These are phyloP conservation scores for Gyrodactylus salaris DNA, from an alignment of 1,140 invertebrate species.

Conservation along the genomic window DNA sequence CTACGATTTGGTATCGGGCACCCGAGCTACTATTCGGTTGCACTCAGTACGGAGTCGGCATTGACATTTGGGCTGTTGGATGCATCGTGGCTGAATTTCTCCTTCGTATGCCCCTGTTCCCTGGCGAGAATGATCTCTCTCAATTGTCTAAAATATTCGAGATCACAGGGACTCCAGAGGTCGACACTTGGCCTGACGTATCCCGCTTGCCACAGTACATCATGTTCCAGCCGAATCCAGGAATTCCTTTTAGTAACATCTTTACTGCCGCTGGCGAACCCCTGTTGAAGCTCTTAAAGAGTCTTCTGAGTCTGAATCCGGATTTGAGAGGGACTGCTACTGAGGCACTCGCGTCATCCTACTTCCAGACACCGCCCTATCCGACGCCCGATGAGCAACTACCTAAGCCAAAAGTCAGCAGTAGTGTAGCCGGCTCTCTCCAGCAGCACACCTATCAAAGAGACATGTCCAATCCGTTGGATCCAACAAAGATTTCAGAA, in stretches of 20 bases:
- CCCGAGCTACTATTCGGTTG: conserved; percentile 84
- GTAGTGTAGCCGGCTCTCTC: not conserved
- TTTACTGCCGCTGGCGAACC: not conserved
- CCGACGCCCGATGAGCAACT: not conserved
- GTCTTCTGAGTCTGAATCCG: not conserved
- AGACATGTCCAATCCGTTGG: not conserved
- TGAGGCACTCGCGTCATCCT: not conserved
- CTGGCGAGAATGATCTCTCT: conserved; percentile 78
- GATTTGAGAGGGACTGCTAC: not conserved
- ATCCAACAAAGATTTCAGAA: no score
- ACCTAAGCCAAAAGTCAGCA: not conserved
- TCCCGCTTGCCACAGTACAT: not conserved
- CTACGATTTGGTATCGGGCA: conserved; percentile 38
- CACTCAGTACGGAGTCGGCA: conserved; percentile 55
- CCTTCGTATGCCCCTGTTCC: conserved; percentile 44
- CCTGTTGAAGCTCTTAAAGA: not conserved
- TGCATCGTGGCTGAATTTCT: conserved; percentile 62
- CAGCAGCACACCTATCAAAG: not conserved
- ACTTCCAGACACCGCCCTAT: not conserved
- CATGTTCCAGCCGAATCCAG: not conserved
- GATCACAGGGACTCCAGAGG: conserved; percentile 53
- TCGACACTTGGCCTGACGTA: conserved; percentile 40
- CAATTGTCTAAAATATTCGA: conserved; percentile 75
- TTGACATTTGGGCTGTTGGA: conserved; percentile 95
- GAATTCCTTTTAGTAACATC: not conserved